Conservation (phyloP, 2,797 vertebrate genomes). For the Ara ararauna region DNA sequence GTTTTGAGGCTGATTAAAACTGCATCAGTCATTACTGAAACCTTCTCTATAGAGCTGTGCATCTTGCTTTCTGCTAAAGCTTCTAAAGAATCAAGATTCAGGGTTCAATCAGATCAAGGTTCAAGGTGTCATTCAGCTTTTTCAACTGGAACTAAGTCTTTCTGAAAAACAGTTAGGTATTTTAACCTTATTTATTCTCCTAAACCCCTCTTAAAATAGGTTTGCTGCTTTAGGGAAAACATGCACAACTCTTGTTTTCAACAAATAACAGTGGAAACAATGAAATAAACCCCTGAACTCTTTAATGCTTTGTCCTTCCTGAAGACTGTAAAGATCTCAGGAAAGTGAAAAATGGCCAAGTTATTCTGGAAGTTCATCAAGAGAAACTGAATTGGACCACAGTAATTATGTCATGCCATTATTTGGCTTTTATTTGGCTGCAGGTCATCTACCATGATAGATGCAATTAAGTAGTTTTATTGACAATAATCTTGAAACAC, state of each 20-base stretch:
- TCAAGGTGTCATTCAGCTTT: neutral
- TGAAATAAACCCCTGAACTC: too few species aligned
- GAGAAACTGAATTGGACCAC: neutral
- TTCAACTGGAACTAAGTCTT: neutral
- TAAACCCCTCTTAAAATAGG: neutral
- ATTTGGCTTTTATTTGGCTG: neutral
- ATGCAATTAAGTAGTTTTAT: neutral
- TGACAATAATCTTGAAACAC: neutral
- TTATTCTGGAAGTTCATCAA: neutral
- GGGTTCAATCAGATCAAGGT: too few species aligned
- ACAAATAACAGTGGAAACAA: fast-evolving
- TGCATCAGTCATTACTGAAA: too few species aligned
- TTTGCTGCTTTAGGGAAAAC: neutral
- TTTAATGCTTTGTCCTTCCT: neutral
- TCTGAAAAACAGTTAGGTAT: neutral
- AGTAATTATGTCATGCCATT: neutral
- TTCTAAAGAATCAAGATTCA: neutral
- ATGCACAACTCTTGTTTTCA: neutral
- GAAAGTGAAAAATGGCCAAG: neutral
- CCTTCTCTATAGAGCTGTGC: neutral
- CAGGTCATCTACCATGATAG: neutral
- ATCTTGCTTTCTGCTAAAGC: neutral
- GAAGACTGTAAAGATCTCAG: neutral
- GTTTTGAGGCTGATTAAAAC: neutral
- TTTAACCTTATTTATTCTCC: neutral